Conservation (phyloP, 2,797 vertebrate species). For the Chaetophractus vellerosus region DNA sequence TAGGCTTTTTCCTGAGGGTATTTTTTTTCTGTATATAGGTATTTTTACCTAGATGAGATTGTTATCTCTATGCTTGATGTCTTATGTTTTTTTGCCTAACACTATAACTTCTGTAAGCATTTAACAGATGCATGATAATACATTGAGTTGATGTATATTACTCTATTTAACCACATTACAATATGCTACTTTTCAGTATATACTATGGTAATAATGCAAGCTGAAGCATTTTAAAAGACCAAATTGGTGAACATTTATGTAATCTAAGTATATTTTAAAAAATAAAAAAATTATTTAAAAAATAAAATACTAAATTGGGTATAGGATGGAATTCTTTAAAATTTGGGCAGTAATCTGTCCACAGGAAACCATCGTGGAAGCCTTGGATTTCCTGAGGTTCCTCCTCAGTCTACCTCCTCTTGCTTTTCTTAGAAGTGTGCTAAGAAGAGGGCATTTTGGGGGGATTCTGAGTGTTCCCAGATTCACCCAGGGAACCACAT, state of each 20-base stretch:
- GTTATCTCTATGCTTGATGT: too few species aligned
- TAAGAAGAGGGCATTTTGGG: fast-evolving
- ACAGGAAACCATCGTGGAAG: too few species aligned
- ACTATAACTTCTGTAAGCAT: not conserved
- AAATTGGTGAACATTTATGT: not conserved
- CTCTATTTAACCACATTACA: not conserved
- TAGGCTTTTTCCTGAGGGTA: not conserved
- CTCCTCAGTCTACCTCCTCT: fast-evolving
- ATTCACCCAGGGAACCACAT: constrained; percentile 23
- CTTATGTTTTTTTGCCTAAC: not conserved
- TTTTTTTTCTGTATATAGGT: fast-evolving
- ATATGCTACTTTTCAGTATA: not conserved
- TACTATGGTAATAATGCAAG: not conserved
- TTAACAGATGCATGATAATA: not conserved
- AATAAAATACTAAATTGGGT: not conserved
- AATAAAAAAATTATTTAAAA: too few species aligned
- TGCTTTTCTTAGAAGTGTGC: fast-evolving
- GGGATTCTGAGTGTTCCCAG: not conserved
- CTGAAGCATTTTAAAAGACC: not conserved
- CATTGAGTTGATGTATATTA: too few species aligned
- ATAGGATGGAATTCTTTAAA: not conserved
- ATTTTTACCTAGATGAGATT: not conserved
- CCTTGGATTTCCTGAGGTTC: fast-evolving
- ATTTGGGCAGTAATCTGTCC: not conserved
- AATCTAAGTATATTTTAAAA: too few species aligned